Evolutionary conservation across 2,797 vertebrate species (phyloP).

Genomic region (Notolepis coatsorum): DNA sequence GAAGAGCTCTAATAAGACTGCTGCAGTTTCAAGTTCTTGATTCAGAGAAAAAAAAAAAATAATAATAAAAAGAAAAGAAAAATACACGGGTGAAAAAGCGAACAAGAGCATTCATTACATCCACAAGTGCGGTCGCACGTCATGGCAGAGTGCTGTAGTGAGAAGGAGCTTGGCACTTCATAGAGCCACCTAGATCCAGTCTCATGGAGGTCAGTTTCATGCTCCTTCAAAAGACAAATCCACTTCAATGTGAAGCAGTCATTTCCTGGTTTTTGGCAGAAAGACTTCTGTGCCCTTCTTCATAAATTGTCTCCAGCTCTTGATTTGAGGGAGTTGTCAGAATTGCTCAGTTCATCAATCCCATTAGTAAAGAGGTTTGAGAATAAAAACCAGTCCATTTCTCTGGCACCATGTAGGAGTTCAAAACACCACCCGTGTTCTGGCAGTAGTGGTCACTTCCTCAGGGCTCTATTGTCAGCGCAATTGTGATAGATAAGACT

Average conservation of each 20-base stretch:
- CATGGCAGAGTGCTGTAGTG: constrained; percentile 59
- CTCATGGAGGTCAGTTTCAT: constrained; percentile 75
- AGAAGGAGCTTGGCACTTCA: constrained; percentile 79
- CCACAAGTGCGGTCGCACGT: constrained; percentile 68
- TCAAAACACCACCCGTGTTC: constrained; percentile 62
- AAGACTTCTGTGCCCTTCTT: constrained; percentile 42
- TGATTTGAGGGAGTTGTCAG: constrained; percentile 64
- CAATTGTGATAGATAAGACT: constrained; percentile 90
- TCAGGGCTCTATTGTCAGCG: constrained; percentile 79
- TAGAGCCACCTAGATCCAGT: constrained; percentile 74
- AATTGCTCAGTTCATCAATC: constrained; percentile 72
- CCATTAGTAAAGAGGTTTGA: constrained; percentile 58
- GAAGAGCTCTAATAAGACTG: constrained; percentile 79
- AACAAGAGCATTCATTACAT: constrained; percentile 56
- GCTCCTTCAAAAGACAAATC: constrained; percentile 69
- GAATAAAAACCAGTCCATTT: constrained; percentile 56
- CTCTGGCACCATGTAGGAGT: constrained; percentile 47
- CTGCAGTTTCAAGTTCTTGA: constrained; percentile 76
- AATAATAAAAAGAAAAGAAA: too few species aligned
- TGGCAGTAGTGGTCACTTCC: constrained; percentile 80
- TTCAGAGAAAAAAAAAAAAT: constrained; percentile 42
- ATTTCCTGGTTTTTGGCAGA: constrained; percentile 59
- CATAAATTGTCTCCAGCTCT: constrained; percentile 62
- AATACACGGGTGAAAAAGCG: constrained; percentile 55
- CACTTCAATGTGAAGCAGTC: constrained; percentile 89